Evolutionary conservation across 1,140 invertebrate species (phyloP), one percentile per base, ranked within the genome.

Genomic region (Grapholita molesta): DNA sequence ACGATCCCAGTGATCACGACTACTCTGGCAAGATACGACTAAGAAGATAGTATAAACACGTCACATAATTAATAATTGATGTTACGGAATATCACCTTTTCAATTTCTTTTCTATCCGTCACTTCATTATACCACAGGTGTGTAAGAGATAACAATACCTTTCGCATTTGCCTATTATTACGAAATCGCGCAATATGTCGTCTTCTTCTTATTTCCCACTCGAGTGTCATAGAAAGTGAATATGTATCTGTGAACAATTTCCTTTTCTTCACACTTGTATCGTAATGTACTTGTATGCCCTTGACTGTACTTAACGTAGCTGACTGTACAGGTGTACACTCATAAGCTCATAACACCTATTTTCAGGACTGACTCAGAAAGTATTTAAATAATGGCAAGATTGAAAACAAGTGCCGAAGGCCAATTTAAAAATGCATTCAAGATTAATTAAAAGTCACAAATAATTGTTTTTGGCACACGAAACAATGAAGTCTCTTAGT

Each of bases 381-480:
- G 35, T 38, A 38, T 38, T 15, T 38, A n/a, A 38, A 30, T 30
- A 30, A 30, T 4, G 28, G 7, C 35, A 38, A 38, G 38, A 15
- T 42, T 7, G 38, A 42, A 42, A 42, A 42, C 38, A 18, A 42
- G 38, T 15, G 5, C 38, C 6, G 3, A 0, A 42, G 15, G 0
- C 15, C n/a, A 42, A 3, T n/a, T n/a, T 42, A 42, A 42, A 42
- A 15, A 42, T 15, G 38, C 38, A 21, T 15, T 38, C 5, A 55
- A 0, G 28, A 61, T 32, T 32, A 61, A 32, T 61, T 61, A n/a
- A 61, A 30, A 28, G 25, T n/a, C 24, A 61, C n/a, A 25, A 25
- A 61, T 61, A 25, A 61, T 61, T 30, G 55, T 5, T 61, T 28
- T 61, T 61, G 55, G 55, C 55, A 30, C 55, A n/a, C 25, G 2